Percentiles rank a stretch among this genome's conserved stretches.
Conservation (phyloP, 2,888 invertebrate species). For the Cataglyphis altisquamis region DNA sequence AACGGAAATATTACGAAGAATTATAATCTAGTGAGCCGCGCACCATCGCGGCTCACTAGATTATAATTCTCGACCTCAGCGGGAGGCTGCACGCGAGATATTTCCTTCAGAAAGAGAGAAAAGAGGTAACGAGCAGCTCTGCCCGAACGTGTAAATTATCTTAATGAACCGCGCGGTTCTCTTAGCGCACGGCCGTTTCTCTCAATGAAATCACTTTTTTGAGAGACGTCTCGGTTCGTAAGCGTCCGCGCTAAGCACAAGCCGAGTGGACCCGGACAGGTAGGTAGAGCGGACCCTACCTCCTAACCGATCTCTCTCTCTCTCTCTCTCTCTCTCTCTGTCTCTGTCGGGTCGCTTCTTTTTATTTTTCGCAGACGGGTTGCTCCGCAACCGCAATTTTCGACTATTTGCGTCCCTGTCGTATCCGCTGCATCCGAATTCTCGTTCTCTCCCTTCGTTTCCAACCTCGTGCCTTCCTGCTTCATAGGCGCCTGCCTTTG, state of each 20-base stretch:
- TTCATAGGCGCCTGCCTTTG: conserved; percentile 71
- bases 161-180: conserved; percentile 41
- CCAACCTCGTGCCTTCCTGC: conserved; percentile 57
- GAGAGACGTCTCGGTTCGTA: conserved; percentile 51
- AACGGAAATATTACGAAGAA: no score
- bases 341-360: conserved; percentile 49
- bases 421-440: not conserved
- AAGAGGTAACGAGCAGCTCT: not conserved
- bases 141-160: conserved; percentile 47
- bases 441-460: conserved; percentile 28
- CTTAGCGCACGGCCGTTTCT: conserved; percentile 31
- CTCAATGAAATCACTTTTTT: conserved; percentile 71
- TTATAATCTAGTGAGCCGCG: not conserved
- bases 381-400: conserved; percentile 75
- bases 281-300: conserved; percentile 64
- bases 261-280: conserved; percentile 31
- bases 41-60: conserved; percentile 19
- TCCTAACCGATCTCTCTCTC: conserved; percentile 20
- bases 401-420: conserved; percentile 59
- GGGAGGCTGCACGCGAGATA: conserved; percentile 36
- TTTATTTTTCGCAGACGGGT: conserved; percentile 76
- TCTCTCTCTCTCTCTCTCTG: conserved; percentile 30
- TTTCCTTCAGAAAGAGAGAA: not conserved
- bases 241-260: conserved; percentile 23
- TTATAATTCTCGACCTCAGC: conserved; percentile 25